Evolutionary conservation across 2,888 invertebrate genomes (phyloP).

Genomic region (Therioaphis trifolii): DNA sequence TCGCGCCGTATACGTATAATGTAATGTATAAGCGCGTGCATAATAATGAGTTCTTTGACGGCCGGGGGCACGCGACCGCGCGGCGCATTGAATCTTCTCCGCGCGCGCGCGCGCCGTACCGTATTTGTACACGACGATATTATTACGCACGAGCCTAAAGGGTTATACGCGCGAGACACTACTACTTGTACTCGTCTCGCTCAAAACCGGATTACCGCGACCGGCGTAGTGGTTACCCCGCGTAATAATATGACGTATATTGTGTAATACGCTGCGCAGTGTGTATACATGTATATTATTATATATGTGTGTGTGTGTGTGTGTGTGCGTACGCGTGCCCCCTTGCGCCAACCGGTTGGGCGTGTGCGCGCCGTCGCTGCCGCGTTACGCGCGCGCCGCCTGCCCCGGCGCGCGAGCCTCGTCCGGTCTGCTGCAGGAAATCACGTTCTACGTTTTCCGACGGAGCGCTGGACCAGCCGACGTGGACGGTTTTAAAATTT

Average conservation of each 20-base stretch:
- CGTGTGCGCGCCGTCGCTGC: neutral
- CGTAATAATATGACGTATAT: neutral
- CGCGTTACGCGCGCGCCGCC: neutral
- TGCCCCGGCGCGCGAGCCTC: neutral
- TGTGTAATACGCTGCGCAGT: neutral
- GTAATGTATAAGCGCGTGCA: constrained; percentile 8
- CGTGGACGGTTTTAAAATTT: too few species aligned
- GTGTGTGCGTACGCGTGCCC: neutral
- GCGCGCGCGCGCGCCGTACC: too few species aligned
- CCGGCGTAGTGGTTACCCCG: neutral
- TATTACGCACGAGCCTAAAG: constrained; percentile 42
- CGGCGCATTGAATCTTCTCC: neutral
- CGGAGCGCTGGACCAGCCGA: too few species aligned
- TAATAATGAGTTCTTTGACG: constrained; percentile 21
- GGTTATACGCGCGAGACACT: constrained; percentile 16
- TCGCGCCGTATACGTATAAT: neutral
- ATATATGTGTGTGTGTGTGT: neutral
- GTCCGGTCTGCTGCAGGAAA: neutral
- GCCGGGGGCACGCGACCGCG: neutral
- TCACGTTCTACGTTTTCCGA: too few species aligned
- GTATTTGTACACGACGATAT: too few species aligned
- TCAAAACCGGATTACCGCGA: constrained; percentile 28
- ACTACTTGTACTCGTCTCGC: neutral
- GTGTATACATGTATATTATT: too few species aligned
- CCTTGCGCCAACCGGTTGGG: constrained; percentile 18